Conservation (phyloP, 1,140 invertebrate species). For the Hermatobates lingyangjiaoensis region DNA sequence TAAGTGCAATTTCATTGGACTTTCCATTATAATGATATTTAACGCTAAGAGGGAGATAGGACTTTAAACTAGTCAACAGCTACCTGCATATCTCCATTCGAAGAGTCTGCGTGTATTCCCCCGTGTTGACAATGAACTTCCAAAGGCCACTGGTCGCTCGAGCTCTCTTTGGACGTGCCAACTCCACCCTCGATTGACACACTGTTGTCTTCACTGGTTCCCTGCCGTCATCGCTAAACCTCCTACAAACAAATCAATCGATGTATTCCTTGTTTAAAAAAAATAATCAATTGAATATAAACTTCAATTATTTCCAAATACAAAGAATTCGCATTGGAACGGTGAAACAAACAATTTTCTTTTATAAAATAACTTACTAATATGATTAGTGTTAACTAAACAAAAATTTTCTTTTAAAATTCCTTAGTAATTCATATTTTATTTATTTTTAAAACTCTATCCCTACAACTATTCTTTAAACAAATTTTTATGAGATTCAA, state of each 20-base stretch:
- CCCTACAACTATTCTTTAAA: too few species aligned
- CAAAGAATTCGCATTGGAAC: background rate
- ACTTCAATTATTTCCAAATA: background rate
- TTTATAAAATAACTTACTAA: too few species aligned
- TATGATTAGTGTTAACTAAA: too few species aligned
- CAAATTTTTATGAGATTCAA: too few species aligned
- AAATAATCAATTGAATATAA: background rate
- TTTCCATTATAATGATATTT: too few species aligned
- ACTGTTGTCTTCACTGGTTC: constrained; percentile 36
- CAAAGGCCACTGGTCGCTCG: constrained; percentile 59
- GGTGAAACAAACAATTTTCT: too few species aligned
- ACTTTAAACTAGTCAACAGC: too few species aligned
- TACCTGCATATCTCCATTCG: constrained; percentile 67
- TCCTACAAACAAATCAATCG: background rate
- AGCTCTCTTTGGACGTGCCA: constrained; percentile 61
- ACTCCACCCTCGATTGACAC: constrained; percentile 65
- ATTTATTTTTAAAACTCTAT: too few species aligned
- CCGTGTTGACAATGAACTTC: constrained; percentile 77
- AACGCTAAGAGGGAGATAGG: too few species aligned
- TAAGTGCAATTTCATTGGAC: too few species aligned
- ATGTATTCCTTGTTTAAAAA: background rate
- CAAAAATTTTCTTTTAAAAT: too few species aligned
- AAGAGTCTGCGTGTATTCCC: constrained; percentile 65
- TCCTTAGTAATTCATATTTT: too few species aligned
- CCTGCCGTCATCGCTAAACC: background rate